Evolutionary conservation across 2,797 vertebrate species (phyloP), one percentile per base, ranked within the genome.

Genomic region (Spinus olivaceus): DNA sequence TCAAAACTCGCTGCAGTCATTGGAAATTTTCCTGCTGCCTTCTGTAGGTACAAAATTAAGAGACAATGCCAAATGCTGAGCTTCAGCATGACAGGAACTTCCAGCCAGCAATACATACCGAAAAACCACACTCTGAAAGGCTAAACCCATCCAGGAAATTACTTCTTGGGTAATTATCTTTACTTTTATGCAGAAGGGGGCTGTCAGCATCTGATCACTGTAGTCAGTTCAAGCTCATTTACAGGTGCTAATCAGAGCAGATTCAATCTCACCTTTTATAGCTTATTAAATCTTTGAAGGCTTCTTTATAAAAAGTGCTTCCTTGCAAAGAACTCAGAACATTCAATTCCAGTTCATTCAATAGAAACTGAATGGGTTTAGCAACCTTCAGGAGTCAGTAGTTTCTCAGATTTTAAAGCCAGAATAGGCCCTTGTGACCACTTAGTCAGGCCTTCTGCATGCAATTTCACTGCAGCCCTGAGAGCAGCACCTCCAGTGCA

Each of bases 241-340:
- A 89, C 79, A 85, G 85, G 53, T 93, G 54, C 28, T 93, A 91
- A 94, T 92, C 72, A 89, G 69, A 94, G 56, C 61, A 94, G 85
- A 91, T 83, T 89, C 84, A 95, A 63, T 61, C 49, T 89, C 61
- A 86, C 82, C 61, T 94, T 93, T 89, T 74, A 92, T 11, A 90
- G 67, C 37, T 63, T 64, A 67, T 73, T 91, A 93, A 71, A 83
- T 46, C 47, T 92, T 87, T 50, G 64, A 94, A 91, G 35, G 7
- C 41, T 87, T 79, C 79, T 89, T 88, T 87, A 56, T 37, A 70
- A n/a, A 44, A 70, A 92, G 24, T 46, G 49, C 60, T 92, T 92
- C 44, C 44, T 80, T 77, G 35, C 71, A 89, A 91, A 93, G 71
- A 49, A 47, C 33, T 73, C 50, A 1, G 27, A 39, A 67, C 42